These are phyloP conservation scores for Aphodius sticticus DNA, from an alignment of 2,888 invertebrate species.

Conservation along the genomic window DNA sequence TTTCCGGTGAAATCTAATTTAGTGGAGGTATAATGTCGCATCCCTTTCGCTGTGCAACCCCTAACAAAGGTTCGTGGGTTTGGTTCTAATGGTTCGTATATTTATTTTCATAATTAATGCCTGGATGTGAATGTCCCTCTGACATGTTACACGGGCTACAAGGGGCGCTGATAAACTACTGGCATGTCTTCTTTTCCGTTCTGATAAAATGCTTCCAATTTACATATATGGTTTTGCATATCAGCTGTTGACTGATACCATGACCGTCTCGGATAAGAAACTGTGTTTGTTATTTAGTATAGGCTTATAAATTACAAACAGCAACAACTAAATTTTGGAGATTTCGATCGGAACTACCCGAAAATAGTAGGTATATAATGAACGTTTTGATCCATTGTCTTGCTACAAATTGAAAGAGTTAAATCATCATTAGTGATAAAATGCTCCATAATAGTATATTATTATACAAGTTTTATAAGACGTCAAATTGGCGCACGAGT, in stretches of 20 bases:
- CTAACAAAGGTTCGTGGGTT: neutral
- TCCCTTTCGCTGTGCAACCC: neutral
- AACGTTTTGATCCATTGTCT: too few relatives aligned
- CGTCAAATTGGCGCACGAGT: too few relatives aligned
- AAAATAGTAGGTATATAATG: too few relatives aligned
- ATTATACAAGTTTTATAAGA: too few relatives aligned
- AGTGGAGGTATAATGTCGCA: neutral
- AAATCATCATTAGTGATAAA: too few relatives aligned
- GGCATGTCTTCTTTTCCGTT: neutral
- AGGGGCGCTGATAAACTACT: neutral
- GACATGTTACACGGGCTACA: neutral
- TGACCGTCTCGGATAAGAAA: neutral
- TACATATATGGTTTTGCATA: neutral
- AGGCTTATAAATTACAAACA: too few relatives aligned
- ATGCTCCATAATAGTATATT: too few relatives aligned
- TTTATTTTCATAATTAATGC: conserved; percentile 4
- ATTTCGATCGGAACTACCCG: too few relatives aligned
- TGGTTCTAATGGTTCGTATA: neutral
- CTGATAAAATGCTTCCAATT: neutral
- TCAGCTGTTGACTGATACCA: neutral
- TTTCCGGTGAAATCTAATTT: neutral
- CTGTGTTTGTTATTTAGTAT: neutral
- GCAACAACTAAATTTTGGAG: too few relatives aligned
- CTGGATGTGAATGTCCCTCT: neutral
- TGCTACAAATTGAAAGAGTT: too few relatives aligned